phyloP scores from a whole-genome alignment of 2,888 invertebrate genomes.

The Hirtodrosophila duncani region DNA sequence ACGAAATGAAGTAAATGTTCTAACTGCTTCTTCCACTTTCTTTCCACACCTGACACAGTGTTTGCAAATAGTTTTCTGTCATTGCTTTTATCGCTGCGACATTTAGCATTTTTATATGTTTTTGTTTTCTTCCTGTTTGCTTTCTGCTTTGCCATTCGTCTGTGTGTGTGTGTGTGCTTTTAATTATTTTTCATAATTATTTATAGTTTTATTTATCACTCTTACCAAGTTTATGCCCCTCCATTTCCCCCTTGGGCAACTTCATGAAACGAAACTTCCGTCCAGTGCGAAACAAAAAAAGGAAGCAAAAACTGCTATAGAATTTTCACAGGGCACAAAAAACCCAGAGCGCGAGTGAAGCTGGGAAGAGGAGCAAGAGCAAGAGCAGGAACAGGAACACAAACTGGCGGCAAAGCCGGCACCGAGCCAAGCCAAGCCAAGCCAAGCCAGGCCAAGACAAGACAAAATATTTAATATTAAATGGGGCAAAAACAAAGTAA shows the following conservation, averaged over 20 bases:
- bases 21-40: no score
- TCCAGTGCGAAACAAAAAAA: neutral
- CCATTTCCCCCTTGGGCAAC: constrained; percentile 5
- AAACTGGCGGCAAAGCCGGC: no score
- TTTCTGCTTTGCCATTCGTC: neutral
- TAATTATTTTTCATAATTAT: constrained; percentile 50
- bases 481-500: constrained; percentile 24
- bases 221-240: constrained; percentile 21
- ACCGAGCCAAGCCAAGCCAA: no score
- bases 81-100: no score
- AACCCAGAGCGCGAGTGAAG: neutral
- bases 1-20: no score
- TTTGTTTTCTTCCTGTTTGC: constrained; percentile 2
- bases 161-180: neutral
- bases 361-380: neutral
- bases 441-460: no score
- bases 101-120: neutral
- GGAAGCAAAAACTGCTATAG: no score
- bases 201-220: constrained; percentile 43
- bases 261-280: neutral
- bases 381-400: no score
- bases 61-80: no score
- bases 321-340: no score
- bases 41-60: no score
- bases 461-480: constrained; percentile 47